Base-by-base conservation (phyloP, 2,888 invertebrate genomes). In the Biston stratarius region DNA sequence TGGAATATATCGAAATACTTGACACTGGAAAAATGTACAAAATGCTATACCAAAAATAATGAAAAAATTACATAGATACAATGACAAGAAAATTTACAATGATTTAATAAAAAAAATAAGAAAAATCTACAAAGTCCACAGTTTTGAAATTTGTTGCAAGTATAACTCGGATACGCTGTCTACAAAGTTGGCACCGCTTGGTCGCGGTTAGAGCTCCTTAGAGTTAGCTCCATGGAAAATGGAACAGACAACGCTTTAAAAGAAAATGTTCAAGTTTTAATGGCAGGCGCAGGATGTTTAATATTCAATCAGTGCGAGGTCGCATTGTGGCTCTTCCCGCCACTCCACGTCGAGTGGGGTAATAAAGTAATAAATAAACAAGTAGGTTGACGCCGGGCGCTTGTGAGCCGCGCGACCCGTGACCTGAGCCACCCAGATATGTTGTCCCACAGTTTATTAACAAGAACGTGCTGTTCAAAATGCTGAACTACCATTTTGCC, bases 341-440 rank as follows among this genome's bases (percentile, higher is more conserved):
- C 88, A 86, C 86, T 88, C 87, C 76, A 81, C 85, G 80, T 84
- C 84, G 89, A 90, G 87, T 88, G 86, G 85, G 89, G 87, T 86
- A 86, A 88, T 89, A 90, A 89, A 86, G 88, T 87, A 84, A 88
- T 90, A 89, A 88, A 90, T 91, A 91, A 89, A 87, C 85, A 89
- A 90, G 88, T 82, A 85, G 84, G 76, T 74, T 77, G 81, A 78
- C 77, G 80, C 77, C 77, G 53, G 34, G 77, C 76, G 79, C 76
- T 78, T 60, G 48, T 62, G 34, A 53, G 59, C 67, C 49, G 48
- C 59, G 55, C 38, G 5, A 15, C 49, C 49, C 60, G 60, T 24
- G 34, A n/a, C 58, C 45, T 49, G 61, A 59, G 58, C 59, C 53
- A 12, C 48, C 53, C 60, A 61, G 61, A 63, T 63, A 63, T 58